phyloP scores from a whole-genome alignment of 2,113 vertebrate species.

The Anthoscopus minutus region DNA sequence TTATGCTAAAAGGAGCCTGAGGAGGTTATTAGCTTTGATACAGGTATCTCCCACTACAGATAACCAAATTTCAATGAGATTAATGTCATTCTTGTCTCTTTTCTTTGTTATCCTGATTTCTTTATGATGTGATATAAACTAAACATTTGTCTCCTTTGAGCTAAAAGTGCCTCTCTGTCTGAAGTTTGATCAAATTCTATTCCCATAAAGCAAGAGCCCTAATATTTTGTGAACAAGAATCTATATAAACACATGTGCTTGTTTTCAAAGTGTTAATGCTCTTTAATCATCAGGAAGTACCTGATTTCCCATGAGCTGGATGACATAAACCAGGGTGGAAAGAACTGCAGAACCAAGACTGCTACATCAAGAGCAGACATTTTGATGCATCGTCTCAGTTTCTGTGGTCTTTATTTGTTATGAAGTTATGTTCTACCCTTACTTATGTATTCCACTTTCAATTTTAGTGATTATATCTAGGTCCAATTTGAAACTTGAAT shows the following conservation, averaged over 20 bases:
- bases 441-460: not conserved
- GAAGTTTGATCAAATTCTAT: not conserved
- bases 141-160: not conserved
- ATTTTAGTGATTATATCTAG: not conserved
- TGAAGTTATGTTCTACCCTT: not conserved
- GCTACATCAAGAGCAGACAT: not conserved
- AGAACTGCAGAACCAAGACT: not conserved
- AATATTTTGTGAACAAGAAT: not conserved
- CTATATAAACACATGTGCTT: not conserved
- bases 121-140: not conserved
- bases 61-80: not conserved
- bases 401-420: not conserved
- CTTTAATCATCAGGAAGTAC: not conserved
- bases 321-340: not conserved
- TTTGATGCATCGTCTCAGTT: not conserved
- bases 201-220: not conserved
- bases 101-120: not conserved
- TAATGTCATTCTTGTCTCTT: not conserved
- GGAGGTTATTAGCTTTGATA: not conserved
- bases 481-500: not conserved
- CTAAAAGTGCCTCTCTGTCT: not conserved
- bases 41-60: not conserved
- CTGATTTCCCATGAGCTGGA: not conserved
- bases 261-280: constrained; percentile 18
- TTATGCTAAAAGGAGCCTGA: not conserved